phyloP scores from a whole-genome alignment of 2,113 vertebrate genomes.

The Scalopus aquaticus region DNA sequence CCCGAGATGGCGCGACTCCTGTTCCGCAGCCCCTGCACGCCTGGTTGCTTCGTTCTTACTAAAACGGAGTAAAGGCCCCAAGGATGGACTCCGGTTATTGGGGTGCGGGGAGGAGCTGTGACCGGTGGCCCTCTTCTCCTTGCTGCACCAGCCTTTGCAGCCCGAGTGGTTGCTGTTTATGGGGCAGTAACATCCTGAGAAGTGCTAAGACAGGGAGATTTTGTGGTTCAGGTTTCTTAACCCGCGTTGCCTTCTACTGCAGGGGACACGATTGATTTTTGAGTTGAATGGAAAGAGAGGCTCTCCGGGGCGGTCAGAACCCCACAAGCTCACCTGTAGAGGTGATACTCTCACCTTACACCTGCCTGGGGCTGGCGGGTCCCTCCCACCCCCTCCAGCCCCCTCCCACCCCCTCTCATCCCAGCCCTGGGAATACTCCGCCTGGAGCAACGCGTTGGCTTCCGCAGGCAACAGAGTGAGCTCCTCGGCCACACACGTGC shows the following conservation, averaged over 20 bases:
- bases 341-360: accelerated
- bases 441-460: no score
- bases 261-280: accelerated
- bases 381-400: no score
- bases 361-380: no score
- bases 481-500: accelerated
- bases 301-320: neutral
- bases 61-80: accelerated
- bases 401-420: no score
- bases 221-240: accelerated
- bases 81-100: accelerated
- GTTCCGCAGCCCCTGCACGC: accelerated
- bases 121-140: neutral
- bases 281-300: neutral
- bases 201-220: accelerated
- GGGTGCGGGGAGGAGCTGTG: no score
- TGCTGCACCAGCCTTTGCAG: neutral
- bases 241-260: accelerated
- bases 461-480: no score
- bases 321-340: accelerated
- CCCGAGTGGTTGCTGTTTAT: accelerated
- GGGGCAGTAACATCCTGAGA: accelerated
- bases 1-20: accelerated
- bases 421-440: no score
- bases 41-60: neutral